phyloP scores from a whole-genome alignment of 2,113 vertebrate genomes.

The Malurus elegans region DNA sequence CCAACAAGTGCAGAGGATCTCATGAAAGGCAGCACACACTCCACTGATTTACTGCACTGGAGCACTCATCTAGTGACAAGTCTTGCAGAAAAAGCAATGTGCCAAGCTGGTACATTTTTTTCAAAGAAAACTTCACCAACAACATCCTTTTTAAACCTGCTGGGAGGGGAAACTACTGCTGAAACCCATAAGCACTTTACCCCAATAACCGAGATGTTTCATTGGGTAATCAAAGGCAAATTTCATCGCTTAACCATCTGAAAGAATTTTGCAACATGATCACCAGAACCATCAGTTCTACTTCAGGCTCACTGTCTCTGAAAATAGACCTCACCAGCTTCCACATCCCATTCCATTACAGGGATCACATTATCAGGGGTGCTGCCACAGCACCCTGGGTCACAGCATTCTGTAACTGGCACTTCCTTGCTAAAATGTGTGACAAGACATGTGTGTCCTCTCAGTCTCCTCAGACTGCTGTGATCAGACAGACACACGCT shows the following conservation, averaged over 20 bases:
- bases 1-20: not conserved
- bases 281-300: not conserved
- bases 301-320: not conserved
- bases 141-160: not conserved
- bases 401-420: not conserved
- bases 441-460: not conserved
- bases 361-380: not conserved
- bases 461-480: not conserved
- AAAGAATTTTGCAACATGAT: constrained; percentile 13
- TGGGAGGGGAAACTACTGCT: not conserved
- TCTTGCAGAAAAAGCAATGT: not conserved
- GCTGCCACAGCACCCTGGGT: not conserved
- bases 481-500: not conserved
- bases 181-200: not conserved
- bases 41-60: not conserved
- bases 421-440: not conserved
- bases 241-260: not conserved
- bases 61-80: not conserved
- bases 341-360: not conserved
- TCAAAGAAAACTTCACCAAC: not conserved
- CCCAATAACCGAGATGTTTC: not conserved
- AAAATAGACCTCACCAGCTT: constrained; percentile 23
- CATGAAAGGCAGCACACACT: not conserved
- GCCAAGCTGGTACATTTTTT: not conserved
- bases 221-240: not conserved